A percentile compares a stretch with the other conserved stretches of the same genome.
Evolutionary conservation across 2,797 vertebrate species (phyloP).

Genomic region (Meda fulgida): DNA sequence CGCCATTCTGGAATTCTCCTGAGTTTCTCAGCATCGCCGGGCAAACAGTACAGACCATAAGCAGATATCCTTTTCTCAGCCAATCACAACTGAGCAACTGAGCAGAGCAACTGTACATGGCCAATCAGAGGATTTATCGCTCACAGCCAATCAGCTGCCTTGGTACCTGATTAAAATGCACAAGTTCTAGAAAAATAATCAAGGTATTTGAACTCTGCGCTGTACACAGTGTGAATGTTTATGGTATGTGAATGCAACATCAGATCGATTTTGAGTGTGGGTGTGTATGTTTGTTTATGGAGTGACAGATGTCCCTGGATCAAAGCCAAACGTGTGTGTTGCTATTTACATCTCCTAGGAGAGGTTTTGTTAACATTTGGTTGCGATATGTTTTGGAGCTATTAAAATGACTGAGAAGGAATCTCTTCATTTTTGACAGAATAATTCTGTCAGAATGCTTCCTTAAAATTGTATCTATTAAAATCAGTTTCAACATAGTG

Average conservation of each 20-base stretch:
- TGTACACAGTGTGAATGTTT: slow-evolving; percentile 34
- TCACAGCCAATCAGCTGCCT: slow-evolving; percentile 44
- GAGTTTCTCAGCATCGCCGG: slow-evolving; percentile 39
- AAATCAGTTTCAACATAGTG: background rate
- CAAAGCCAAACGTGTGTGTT: background rate
- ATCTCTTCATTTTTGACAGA: background rate
- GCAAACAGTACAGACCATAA: slow-evolving; percentile 45
- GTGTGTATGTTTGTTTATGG: slow-evolving; percentile 21
- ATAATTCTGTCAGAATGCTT: background rate
- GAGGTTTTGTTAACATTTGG: slow-evolving; percentile 5
- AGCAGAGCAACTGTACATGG: background rate
- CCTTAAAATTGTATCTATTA: background rate
- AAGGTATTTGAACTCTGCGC: slow-evolving; percentile 16
- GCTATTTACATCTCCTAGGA: slow-evolving; percentile 4
- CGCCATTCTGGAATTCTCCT: slow-evolving; percentile 17
- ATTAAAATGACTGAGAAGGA: background rate
- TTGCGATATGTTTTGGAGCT: background rate
- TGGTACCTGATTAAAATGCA: background rate
- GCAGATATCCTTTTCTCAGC: slow-evolving; percentile 23
- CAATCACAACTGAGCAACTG: slow-evolving; percentile 10
- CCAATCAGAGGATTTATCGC: slow-evolving; percentile 19
- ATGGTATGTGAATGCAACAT: background rate
- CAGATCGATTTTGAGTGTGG: slow-evolving; percentile 20
- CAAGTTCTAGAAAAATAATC: slow-evolving; percentile 5
- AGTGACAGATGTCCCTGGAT: slow-evolving; percentile 18